Evolutionary conservation across 2,888 invertebrate genomes (phyloP).

Genomic region (Sialis fuliginosa): DNA sequence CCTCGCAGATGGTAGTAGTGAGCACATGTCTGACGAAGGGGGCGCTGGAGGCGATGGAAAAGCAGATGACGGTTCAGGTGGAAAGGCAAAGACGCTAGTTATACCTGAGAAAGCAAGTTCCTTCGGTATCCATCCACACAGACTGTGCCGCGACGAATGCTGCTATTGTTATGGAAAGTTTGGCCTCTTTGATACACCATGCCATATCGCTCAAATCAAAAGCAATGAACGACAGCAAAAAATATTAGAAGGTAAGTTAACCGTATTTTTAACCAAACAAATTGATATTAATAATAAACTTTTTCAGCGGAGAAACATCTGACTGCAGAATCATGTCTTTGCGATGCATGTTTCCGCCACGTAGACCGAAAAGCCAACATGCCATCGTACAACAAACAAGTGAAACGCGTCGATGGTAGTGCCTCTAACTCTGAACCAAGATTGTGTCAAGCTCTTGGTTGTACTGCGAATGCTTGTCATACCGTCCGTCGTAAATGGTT

Average conservation of each 20-base stretch:
- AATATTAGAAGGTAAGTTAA: slow-evolving; percentile 49
- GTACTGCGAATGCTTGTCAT: slow-evolving; percentile 37
- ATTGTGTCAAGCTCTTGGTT: slow-evolving; percentile 47
- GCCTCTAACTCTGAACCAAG: slow-evolving; percentile 16
- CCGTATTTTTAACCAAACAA: neutral
- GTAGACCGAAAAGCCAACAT: slow-evolving; percentile 67
- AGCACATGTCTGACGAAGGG: slow-evolving; percentile 26
- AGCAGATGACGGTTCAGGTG: slow-evolving; percentile 22
- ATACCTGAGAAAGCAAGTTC: slow-evolving; percentile 80
- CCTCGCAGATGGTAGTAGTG: slow-evolving; percentile 24
- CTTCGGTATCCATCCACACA: slow-evolving; percentile 69
- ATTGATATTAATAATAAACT: neutral
- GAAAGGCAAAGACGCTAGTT: slow-evolving; percentile 44
- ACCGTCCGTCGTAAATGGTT: slow-evolving; percentile 55
- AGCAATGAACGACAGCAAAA: slow-evolving; percentile 65
- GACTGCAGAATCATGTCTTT: slow-evolving; percentile 68
- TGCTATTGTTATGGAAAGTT: slow-evolving; percentile 78
- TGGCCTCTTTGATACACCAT: slow-evolving; percentile 70
- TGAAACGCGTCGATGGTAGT: slow-evolving; percentile 18
- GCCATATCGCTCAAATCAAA: slow-evolving; percentile 75
- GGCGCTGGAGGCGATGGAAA: slow-evolving; percentile 20
- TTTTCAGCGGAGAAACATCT: slow-evolving; percentile 57
- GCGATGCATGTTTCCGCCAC: slow-evolving; percentile 75
- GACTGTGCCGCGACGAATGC: slow-evolving; percentile 70
- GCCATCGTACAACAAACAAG: slow-evolving; percentile 38